Conservation (phyloP, 2,888 invertebrate species). For the Drosophila merina region DNA sequence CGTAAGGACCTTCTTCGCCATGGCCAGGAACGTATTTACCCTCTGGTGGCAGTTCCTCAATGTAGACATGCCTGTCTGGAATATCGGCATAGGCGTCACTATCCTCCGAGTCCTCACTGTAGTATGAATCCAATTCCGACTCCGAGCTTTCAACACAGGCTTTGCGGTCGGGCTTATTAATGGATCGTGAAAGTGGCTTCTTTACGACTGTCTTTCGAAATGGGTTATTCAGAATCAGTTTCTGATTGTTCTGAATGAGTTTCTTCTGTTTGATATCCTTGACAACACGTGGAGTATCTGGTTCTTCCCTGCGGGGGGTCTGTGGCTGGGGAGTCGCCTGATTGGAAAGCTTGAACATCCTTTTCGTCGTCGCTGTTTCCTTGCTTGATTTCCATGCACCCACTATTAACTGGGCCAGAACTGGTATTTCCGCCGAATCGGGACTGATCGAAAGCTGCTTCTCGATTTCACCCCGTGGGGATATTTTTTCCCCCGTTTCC, state of each 20-base stretch:
- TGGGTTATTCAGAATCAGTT: slow-evolving; percentile 4
- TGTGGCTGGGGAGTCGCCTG: not conserved
- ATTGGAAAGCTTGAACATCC: not conserved
- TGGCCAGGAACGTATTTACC: slow-evolving; percentile 32
- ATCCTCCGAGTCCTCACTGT: slow-evolving; percentile 11
- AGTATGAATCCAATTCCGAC: slow-evolving; percentile 18
- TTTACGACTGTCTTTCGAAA: not conserved
- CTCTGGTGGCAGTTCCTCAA: slow-evolving; percentile 52
- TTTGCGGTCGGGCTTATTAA: not conserved
- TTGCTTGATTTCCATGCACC: not conserved
- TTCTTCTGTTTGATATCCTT: not conserved
- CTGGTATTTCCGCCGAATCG: slow-evolving; percentile 67
- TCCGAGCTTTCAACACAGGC: slow-evolving; percentile 6
- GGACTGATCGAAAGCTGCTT: slow-evolving; percentile 59
- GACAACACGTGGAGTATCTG: not conserved
- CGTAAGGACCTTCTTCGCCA: slow-evolving; percentile 63
- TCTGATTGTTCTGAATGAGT: slow-evolving; percentile 19
- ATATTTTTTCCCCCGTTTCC: slow-evolving; percentile 70
- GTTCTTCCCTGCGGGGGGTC: not conserved
- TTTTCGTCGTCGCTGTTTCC: not conserved
- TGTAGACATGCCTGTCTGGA: slow-evolving; percentile 60
- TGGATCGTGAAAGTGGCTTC: not conserved
- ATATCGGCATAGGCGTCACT: slow-evolving; percentile 54
- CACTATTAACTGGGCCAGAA: slow-evolving; percentile 53
- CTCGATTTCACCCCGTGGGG: slow-evolving; percentile 66